Evolutionary conservation across 2,888 invertebrate species (phyloP), one percentile per base, ranked within the genome.

Genomic region (Steinernema hermaphroditum): DNA sequence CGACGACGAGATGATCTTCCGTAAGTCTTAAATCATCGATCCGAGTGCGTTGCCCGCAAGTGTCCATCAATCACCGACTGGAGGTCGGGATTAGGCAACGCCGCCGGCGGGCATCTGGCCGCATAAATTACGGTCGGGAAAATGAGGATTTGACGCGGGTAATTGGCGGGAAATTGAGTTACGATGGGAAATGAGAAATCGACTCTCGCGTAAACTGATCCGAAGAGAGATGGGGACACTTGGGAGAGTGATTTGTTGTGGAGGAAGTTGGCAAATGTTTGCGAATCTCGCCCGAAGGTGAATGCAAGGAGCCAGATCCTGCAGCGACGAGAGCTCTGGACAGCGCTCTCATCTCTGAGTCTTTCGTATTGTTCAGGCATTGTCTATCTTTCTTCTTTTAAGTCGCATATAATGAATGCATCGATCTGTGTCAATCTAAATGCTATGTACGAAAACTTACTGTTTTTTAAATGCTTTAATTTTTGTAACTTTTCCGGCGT

Each of bases 71-170:
- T 62, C 62, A 62, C 32, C 62, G 24, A n/a, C 54, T 19, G 54
- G 27, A 27, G 22, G 54, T 6, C 54, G 54, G 46, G 54, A 54
- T 54, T 54, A 54, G 54, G 22, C 24, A 4, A 54, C 24, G 54
- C n/a, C n/a, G n/a, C 16, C 16, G 62, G 27, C 29, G 32, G 62
- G 32, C 32, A 62, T 62, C 62, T 32, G 62, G 16, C 62, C 27
- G 62, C 62, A 62, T 62, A 62, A 62, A 62, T 62, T 62, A 62
- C 62, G 62, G 32, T 14, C 19, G 62, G 27, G 62, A 62, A 34
- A 62, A 62, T 32, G 22, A 32, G 27, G 29, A 62, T 62, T 62
- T 62, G 12, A 32, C 29, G 29, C 2, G 62, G 16, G 62, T 6
- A 62, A 62, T 32, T 62, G 62, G 62, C 29, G 62, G 29, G 32